Evolutionary conservation across 1,140 invertebrate species (phyloP).

Genomic region (Anastrepha ludens): DNA sequence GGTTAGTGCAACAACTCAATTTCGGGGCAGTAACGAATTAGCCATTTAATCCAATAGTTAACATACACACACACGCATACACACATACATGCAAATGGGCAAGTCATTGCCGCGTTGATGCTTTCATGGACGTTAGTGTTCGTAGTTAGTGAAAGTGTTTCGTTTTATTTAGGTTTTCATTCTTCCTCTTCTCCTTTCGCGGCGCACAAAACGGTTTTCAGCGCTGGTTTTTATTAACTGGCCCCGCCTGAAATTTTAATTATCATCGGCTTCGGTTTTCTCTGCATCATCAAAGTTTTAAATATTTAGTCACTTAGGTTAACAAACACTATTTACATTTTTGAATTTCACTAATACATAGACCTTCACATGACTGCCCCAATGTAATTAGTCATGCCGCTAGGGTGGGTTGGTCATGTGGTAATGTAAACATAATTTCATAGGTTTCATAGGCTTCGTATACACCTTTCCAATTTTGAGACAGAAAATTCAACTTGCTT

Average conservation of each 20-base stretch:
- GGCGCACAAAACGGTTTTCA: neutral
- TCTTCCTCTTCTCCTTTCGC: neutral
- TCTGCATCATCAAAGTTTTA: neutral
- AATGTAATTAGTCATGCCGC: neutral
- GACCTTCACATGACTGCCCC: too few relatives aligned
- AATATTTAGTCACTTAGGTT: neutral
- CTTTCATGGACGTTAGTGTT: neutral
- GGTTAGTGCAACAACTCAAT: conserved; percentile 17
- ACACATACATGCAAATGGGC: neutral
- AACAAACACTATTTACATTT: neutral
- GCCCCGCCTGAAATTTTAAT: conserved; percentile 24
- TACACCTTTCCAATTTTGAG: too few relatives aligned
- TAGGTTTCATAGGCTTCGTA: too few relatives aligned
- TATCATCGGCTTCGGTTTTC: conserved; percentile 19
- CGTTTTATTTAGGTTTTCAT: conserved; percentile 24
- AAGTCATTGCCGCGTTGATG: neutral
- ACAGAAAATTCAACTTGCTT: too few relatives aligned
- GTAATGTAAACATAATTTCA: neutral
- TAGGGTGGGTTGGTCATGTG: neutral
- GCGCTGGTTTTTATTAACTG: neutral
- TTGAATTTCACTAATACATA: neutral
- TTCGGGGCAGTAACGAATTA: conserved; percentile 1
- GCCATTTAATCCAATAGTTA: conserved; percentile 21
- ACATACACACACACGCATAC: neutral
- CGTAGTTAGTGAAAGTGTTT: conserved; percentile 27